phyloP scores from a whole-genome alignment of 2,888 invertebrate genomes.

The Sepiola atlantica region DNA sequence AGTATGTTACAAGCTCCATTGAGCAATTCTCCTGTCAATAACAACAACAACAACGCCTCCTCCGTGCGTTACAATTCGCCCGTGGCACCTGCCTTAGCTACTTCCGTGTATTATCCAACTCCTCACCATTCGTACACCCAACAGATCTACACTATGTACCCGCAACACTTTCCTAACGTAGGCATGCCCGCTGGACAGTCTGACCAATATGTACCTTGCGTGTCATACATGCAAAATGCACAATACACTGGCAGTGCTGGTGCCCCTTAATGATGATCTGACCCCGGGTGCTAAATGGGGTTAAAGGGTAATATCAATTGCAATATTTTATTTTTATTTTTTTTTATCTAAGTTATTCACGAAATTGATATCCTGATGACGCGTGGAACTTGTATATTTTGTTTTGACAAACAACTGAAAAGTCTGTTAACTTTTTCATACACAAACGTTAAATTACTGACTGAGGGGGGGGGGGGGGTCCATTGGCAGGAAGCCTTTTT shows the following conservation, averaged over 20 bases:
- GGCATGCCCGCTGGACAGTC: background rate
- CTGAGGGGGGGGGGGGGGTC: too few relatives aligned
- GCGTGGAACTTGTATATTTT: too few relatives aligned
- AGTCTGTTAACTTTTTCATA: background rate
- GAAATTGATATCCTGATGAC: background rate
- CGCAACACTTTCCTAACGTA: background rate
- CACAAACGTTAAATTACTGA: too few relatives aligned
- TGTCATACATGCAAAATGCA: conserved; percentile 38
- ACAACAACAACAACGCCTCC: background rate
- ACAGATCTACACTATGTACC: conserved; percentile 23
- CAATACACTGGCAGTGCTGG: background rate
- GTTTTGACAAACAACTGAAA: background rate
- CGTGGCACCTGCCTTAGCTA: background rate
- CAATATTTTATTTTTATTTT: background rate
- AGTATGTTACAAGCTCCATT: background rate
- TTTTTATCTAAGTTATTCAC: background rate
- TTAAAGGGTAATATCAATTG: background rate
- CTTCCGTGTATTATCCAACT: conserved; percentile 24
- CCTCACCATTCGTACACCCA: conserved; percentile 35
- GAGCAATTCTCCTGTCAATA: background rate
- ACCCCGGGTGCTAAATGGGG: background rate
- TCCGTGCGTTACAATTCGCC: background rate
- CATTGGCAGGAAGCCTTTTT: background rate
- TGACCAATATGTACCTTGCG: background rate
- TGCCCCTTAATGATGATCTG: background rate